Base-by-base conservation (phyloP, 2,888 invertebrate species). In the Steinernema scapterisci region DNA sequence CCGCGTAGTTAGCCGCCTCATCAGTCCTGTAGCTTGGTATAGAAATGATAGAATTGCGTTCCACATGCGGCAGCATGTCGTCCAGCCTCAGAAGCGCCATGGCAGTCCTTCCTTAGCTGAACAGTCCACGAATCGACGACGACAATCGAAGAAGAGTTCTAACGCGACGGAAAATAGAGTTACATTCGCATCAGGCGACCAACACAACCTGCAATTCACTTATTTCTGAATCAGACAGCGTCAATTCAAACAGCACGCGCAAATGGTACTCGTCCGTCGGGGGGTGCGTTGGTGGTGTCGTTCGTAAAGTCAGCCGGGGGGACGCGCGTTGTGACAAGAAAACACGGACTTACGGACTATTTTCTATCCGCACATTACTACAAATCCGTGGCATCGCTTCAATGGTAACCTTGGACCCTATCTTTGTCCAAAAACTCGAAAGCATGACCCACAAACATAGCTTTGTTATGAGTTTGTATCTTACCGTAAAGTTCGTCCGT, bases 1-100 rank as follows among this genome's bases (percentile, higher is more conserved):
- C 83, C 72, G 81, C 77, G 73, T 80, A 82, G 63, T 82, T 79
- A 16, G 80, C 81, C 21, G 82, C 81, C 7, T 82, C 82, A 19
- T 79, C 79, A n/a, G 80, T 70, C 19, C 77, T 72, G 70, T 82
- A 82, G 74, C 79, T 79, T 51, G 79, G 75, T 9, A 83, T 79
- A 46, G 79, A 78, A n/a, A 81, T 80, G 44, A 79, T 78, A 71
- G 79, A 79, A 25, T 74, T 73, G 7, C 78, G 70, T 23, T 78
- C 79, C 78, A 79, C 78, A 63, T 79, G 81, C 1, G 79, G 76
- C 71, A 77, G 76, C 6, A 83, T 74, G 9, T 76, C 52, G 63
- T 75, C 74, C 25, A 83, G 73, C 54, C 80, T 77, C 38, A 82
- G 73, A 46, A 81, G 75, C 23, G 81, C 82, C 82, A 82, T 82